Evolutionary conservation across 1,140 invertebrate genomes (phyloP).

Genomic region (Potamilus streckersoni): DNA sequence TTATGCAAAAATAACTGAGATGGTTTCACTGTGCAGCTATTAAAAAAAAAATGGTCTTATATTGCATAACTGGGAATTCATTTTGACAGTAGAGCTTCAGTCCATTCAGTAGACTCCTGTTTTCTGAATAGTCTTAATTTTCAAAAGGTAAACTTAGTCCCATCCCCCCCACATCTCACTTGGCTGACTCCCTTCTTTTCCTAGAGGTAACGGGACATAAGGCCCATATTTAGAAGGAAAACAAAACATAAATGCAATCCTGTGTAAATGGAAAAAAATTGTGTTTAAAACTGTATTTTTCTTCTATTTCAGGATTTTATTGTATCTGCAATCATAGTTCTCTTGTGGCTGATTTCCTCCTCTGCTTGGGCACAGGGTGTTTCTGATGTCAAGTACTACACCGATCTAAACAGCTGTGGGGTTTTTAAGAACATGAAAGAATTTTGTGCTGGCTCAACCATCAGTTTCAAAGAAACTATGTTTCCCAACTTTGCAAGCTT

Average conservation of each 20-base stretch:
- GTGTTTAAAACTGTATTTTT: neutral
- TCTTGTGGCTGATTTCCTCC: conserved; percentile 77
- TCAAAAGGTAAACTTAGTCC: neutral
- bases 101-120: neutral
- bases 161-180: neutral
- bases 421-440: conserved; percentile 41
- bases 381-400: conserved; percentile 72
- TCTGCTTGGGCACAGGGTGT: conserved; percentile 78
- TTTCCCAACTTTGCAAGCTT: conserved; percentile 72
- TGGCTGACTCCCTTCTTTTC: neutral
- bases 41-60: too few species aligned
- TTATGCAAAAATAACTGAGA: too few species aligned
- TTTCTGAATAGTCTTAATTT: neutral
- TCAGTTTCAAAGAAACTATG: conserved; percentile 47
- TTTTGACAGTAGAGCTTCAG: too few species aligned
- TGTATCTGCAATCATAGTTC: conserved; percentile 72
- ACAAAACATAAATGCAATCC: neutral
- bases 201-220: neutral
- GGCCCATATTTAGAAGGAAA: neutral
- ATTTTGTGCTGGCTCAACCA: conserved; percentile 5
- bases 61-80: too few species aligned
- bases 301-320: conserved; percentile 73
- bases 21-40: too few species aligned
- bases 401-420: conserved; percentile 62
- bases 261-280: neutral